Conservation (phyloP, 1,140 invertebrate species). For the Drosophila seguyi region DNA sequence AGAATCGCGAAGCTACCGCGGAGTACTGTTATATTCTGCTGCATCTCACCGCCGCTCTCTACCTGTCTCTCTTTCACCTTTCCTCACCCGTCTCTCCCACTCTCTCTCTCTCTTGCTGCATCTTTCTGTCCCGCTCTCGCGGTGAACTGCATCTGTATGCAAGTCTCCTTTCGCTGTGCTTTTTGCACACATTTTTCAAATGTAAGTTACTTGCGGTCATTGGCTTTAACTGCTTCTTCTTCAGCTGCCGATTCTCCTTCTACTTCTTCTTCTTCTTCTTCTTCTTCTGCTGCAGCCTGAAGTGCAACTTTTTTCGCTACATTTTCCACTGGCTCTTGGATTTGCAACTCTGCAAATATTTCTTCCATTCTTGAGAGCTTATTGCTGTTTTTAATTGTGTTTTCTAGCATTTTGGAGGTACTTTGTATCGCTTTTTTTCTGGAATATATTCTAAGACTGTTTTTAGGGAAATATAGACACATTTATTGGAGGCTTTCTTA, state of each 20-base stretch:
- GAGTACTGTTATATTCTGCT: conserved; percentile 82
- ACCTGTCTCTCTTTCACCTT: conserved; percentile 14
- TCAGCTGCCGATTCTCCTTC: conserved; percentile 42
- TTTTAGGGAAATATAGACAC: background rate
- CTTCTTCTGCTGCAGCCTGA: conserved; percentile 34
- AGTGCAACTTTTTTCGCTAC: conserved; percentile 27
- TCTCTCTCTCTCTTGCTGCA: background rate
- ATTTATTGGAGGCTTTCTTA: background rate
- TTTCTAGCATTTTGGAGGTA: background rate
- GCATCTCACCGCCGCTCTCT: conserved; percentile 55
- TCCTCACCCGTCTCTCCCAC: conserved; percentile 6
- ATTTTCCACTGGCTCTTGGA: conserved; percentile 17
- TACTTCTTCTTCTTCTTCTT: background rate
- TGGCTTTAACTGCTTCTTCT: conserved; percentile 76
- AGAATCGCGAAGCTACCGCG: conserved; percentile 77
- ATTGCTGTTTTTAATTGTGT: background rate
- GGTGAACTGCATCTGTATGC: conserved; percentile 53
- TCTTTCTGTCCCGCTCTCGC: background rate
- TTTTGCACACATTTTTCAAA: conserved; percentile 85
- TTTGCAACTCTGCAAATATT: conserved; percentile 33
- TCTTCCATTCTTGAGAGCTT: conserved; percentile 14
- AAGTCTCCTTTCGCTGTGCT: conserved; percentile 80
- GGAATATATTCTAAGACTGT: background rate
- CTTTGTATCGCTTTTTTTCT: background rate
- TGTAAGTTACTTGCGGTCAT: conserved; percentile 85